Percentiles rank a stretch among this genome's conserved stretches.
These are phyloP conservation scores for Sitta carolinensis DNA, from an alignment of 2,797 vertebrate species.

Conservation along the genomic window DNA sequence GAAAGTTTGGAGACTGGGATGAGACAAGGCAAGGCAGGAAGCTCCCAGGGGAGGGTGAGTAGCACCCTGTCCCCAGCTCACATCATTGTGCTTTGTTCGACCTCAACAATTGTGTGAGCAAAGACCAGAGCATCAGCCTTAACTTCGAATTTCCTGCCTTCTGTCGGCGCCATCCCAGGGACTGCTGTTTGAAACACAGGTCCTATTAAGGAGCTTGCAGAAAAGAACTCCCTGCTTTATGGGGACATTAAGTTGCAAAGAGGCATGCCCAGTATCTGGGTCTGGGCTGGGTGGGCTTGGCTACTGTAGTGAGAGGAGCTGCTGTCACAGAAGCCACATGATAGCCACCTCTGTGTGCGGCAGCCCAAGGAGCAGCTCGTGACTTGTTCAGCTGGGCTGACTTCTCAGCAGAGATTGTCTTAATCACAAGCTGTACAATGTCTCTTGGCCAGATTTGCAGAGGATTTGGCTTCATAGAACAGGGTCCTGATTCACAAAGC, in stretches of 20 bases:
- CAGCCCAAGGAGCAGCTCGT: background rate
- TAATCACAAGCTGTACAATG: accelerated
- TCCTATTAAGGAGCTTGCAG: background rate
- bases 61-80: constrained; percentile 16
- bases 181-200: background rate
- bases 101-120: constrained; percentile 18
- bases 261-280: background rate
- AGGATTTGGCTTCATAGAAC: constrained; percentile 25
- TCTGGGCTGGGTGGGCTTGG: background rate
- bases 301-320: background rate
- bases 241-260: background rate
- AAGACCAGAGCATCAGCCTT: background rate
- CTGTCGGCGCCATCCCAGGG: background rate
- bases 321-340: background rate
- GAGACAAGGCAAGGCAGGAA: constrained; percentile 43
- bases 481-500: background rate
- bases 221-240: background rate
- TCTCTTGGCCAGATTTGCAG: constrained; percentile 6
- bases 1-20: background rate
- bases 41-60: constrained; percentile 1
- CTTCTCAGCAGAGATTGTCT: background rate
- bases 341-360: background rate
- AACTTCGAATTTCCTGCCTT: constrained; percentile 54
- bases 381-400: background rate
- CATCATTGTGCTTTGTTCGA: constrained; percentile 35